Base-by-base conservation (phyloP, 2,797 vertebrate species). In the Brachyalestes nurse region DNA sequence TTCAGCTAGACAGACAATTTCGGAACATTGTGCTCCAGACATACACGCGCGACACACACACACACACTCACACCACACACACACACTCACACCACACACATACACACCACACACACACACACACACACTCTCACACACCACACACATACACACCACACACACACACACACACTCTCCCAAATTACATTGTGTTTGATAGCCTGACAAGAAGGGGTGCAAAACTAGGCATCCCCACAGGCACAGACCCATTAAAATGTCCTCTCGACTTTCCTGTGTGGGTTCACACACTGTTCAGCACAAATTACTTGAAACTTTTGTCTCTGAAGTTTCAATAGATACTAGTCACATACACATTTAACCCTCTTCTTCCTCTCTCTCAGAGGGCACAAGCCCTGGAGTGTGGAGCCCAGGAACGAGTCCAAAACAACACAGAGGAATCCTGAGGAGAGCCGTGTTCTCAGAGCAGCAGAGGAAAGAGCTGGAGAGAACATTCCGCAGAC, bases 371-470 rank as follows among this genome's bases (percentile, higher is more conserved):
- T 61, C 23, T 60, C 58, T 60, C 58, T 72, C 78, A 95, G 94
- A 92, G 47, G 87, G 82, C 61, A 72, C 86, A 70, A 90, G 90
- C 73, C 87, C 96, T 81, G 93, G 94, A 75, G 92, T 96, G 87
- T 94, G 97, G 93, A 92, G 94, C 69, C 91, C 95, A 57, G 96
- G 96, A 71, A 90, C 93, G 21, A 95, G 93, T 84, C 94, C 95
- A 77, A 98, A 96, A 90, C 89, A 94, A 64, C 94, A 96, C 38
- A 94, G 95, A 89, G 97, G 97, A 69, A 98, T 99, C 90, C 94
- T 99, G 69, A 94, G 97, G 89, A 95, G 98, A 90, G 98, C 97
- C 1, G 98, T 99, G 38, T 99, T 99, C 93, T 98, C 97, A 0
- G 97, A 99, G 84, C 96, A 98, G 65, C 98, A 99, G 92, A 95